phyloP scores from a whole-genome alignment of 2,888 invertebrate genomes.

The Macaria notata region DNA sequence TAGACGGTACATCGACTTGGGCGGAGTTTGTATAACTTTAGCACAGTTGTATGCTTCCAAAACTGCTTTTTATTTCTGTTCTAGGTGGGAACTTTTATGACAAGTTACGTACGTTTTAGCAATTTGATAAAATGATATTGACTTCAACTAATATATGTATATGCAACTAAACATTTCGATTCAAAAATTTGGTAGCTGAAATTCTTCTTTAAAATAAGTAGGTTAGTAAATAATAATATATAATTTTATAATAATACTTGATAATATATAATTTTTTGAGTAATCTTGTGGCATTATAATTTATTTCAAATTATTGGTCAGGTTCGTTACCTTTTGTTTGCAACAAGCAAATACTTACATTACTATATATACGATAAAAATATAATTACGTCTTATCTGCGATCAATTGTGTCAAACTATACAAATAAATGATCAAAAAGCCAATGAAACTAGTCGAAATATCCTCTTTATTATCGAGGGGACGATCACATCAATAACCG shows the following conservation, averaged over 20 bases:
- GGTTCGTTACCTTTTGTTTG: no score
- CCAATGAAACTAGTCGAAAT: slow-evolving; percentile 10
- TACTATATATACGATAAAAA: not conserved
- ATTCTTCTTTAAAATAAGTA: no score
- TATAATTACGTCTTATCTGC: not conserved
- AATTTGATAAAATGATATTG: no score
- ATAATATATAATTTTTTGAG: no score
- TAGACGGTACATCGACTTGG: slow-evolving; percentile 38
- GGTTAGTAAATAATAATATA: no score
- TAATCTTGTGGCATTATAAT: no score
- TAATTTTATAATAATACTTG: no score
- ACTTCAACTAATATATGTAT: no score
- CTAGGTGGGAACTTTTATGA: not conserved
- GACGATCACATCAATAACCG: slow-evolving; percentile 22
- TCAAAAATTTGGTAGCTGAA: no score
- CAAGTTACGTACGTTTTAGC: not conserved
- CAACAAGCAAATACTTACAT: no score
- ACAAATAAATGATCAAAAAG: slow-evolving; percentile 12
- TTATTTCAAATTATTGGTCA: no score
- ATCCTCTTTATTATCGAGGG: slow-evolving; percentile 15
- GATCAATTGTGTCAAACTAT: not conserved
- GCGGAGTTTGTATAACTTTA: slow-evolving; percentile 32
- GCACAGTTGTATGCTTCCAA: slow-evolving; percentile 17
- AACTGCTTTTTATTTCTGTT: not conserved
- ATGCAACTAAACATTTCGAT: no score